A percentile compares a stretch with the other conserved stretches of the same genome.
Evolutionary conservation across 1,140 invertebrate genomes (phyloP).

Genomic region (Phthorimaea operculella): DNA sequence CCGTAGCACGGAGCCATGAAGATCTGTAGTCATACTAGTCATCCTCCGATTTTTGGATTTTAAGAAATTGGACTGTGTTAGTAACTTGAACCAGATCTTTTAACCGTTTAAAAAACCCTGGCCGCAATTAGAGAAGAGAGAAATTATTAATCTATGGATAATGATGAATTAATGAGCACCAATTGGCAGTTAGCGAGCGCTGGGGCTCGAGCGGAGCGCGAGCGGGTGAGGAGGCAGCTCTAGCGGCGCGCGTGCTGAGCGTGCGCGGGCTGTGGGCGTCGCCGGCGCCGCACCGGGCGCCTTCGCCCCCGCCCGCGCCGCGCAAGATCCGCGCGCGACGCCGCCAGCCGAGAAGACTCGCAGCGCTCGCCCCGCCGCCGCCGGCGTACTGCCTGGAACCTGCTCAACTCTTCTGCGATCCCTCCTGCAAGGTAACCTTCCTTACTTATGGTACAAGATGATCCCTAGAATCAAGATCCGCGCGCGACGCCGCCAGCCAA

Average conservation of each 20-base stretch:
- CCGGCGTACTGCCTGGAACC: conserved; percentile 47
- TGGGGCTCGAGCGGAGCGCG: conserved; percentile 42
- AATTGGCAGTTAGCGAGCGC: conserved; percentile 64
- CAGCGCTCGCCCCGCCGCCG: conserved; percentile 32
- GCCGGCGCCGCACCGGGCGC: conserved; percentile 20
- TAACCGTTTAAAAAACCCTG: too few species aligned
- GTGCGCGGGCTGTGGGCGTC: conserved; percentile 40
- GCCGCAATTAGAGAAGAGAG: too few species aligned
- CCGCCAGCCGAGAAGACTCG: conserved; percentile 42
- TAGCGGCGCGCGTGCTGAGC: conserved; percentile 44
- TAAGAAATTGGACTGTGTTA: too few species aligned
- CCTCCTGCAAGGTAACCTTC: conserved; percentile 38
- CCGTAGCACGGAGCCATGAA: too few species aligned
- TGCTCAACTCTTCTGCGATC: conserved; percentile 53
- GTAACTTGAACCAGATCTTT: too few species aligned
- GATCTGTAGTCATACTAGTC: too few species aligned
- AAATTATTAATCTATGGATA: neutral
- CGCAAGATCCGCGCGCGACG: conserved; percentile 48
- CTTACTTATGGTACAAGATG: too few species aligned
- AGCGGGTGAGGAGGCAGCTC: conserved; percentile 39
- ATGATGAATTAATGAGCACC: conserved; percentile 46
- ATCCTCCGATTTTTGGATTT: too few species aligned
- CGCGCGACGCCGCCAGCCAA: conserved; percentile 44
- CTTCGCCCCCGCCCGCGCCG: conserved; percentile 34
- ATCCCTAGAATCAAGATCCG: conserved; percentile 37